These are phyloP conservation scores for Incurvaria masculella DNA, from an alignment of 2,888 invertebrate species.

Conservation along the genomic window DNA sequence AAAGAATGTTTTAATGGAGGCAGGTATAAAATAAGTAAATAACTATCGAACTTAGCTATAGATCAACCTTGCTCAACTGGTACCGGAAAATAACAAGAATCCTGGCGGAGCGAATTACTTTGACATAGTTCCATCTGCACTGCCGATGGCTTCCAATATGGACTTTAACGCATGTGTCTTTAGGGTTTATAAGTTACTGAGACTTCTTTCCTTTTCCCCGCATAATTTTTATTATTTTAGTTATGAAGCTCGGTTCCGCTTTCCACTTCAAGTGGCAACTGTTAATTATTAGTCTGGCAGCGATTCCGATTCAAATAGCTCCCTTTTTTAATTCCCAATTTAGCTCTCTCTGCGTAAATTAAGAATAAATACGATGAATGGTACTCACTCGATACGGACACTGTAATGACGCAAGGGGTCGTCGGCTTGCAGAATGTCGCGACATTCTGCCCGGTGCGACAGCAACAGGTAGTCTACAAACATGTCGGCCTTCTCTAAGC, in stretches of 20 bases:
- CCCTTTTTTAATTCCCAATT: background rate
- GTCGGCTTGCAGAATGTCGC: conserved; percentile 56
- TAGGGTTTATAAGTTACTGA: no score
- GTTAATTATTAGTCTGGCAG: no score
- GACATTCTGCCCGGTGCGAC: conserved; percentile 59
- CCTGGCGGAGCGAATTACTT: no score
- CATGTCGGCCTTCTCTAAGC: conserved; percentile 27
- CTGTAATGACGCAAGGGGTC: conserved; percentile 62
- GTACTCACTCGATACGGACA: conserved; percentile 67
- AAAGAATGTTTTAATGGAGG: conserved; percentile 1
- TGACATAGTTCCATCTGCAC: no score
- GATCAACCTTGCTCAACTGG: background rate
- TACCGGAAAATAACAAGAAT: background rate
- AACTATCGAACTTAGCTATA: background rate
- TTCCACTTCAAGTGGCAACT: no score
- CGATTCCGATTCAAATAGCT: no score
- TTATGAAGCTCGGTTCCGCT: no score
- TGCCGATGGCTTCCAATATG: no score
- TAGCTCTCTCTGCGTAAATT: background rate
- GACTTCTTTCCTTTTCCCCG: no score
- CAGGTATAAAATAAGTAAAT: background rate
- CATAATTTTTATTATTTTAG: no score
- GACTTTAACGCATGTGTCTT: no score
- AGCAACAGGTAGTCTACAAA: conserved; percentile 56
- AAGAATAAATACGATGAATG: background rate